These are phyloP conservation scores for Hyposoter didymator DNA, from an alignment of 2,888 invertebrate species.

Conservation along the genomic window DNA sequence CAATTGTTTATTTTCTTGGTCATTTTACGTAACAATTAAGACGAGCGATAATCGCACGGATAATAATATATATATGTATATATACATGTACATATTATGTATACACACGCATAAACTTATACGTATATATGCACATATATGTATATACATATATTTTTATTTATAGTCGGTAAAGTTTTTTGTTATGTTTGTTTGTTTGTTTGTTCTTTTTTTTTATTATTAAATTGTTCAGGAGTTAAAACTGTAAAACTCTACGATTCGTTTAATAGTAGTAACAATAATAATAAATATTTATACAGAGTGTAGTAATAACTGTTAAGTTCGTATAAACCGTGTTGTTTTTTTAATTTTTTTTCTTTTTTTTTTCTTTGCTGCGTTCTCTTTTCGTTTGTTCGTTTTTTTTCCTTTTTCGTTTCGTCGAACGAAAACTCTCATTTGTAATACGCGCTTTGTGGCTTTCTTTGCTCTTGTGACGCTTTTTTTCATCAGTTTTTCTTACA, in stretches of 20 bases:
- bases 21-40: constrained; percentile 82
- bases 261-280: constrained; percentile 63
- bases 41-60: constrained; percentile 65
- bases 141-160: constrained; percentile 57
- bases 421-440: not conserved
- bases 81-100: constrained; percentile 9
- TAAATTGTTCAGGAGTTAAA: constrained; percentile 67
- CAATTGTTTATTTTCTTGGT: constrained; percentile 80
- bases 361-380: constrained; percentile 27
- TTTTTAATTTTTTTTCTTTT: not conserved
- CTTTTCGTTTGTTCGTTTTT: not conserved
- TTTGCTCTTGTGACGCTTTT: not conserved
- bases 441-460: not conserved
- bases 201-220: constrained; percentile 62
- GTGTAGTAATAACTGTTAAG: constrained; percentile 59
- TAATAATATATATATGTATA: constrained; percentile 37
- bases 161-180: constrained; percentile 71
- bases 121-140: not conserved
- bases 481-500: not conserved
- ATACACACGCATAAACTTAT: constrained; percentile 26
- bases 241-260: constrained; percentile 71
- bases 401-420: not conserved
- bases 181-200: constrained; percentile 51
- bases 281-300: constrained; percentile 66
- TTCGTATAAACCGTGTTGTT: constrained; percentile 64